A percentile compares a stretch with the other conserved stretches of the same genome.
These are phyloP conservation scores for Malacoraja senta DNA, from an alignment of 2,797 vertebrate species.

Conservation along the genomic window DNA sequence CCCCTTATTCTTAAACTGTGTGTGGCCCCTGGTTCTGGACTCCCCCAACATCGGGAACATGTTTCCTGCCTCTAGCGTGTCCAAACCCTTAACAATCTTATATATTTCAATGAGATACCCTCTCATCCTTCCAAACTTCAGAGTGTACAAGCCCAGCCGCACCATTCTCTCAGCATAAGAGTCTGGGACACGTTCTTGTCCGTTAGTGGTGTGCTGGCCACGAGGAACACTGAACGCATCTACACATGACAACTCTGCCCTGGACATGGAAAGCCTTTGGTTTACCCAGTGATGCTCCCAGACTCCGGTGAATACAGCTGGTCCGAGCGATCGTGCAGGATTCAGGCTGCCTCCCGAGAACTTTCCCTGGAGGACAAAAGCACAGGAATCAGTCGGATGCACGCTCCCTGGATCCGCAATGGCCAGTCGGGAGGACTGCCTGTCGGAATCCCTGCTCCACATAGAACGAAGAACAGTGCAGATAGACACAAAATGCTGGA, in stretches of 20 bases:
- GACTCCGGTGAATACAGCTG: constrained; percentile 65
- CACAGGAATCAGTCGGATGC: neutral
- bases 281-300: constrained; percentile 79
- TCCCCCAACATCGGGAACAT: too few relatives aligned
- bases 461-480: too few relatives aligned
- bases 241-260: neutral
- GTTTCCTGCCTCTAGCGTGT: too few relatives aligned
- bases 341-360: constrained; percentile 77
- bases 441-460: neutral
- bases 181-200: neutral
- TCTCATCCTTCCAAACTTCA: too few relatives aligned
- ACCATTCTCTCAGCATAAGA: too few relatives aligned
- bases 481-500: too few relatives aligned
- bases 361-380: constrained; percentile 52
- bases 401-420: neutral
- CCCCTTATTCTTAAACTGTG: too few relatives aligned
- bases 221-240: neutral
- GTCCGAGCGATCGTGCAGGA: constrained; percentile 67
- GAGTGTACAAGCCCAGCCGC: too few relatives aligned
- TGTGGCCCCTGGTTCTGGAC: too few relatives aligned
- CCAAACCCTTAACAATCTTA: too few relatives aligned
- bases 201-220: neutral
- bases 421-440: neutral
- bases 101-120: too few relatives aligned
- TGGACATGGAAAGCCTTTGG: neutral